Evolutionary conservation across 2,113 vertebrate species (phyloP), one percentile per base, ranked within the genome.

Genomic region (Rattus rattus): DNA sequence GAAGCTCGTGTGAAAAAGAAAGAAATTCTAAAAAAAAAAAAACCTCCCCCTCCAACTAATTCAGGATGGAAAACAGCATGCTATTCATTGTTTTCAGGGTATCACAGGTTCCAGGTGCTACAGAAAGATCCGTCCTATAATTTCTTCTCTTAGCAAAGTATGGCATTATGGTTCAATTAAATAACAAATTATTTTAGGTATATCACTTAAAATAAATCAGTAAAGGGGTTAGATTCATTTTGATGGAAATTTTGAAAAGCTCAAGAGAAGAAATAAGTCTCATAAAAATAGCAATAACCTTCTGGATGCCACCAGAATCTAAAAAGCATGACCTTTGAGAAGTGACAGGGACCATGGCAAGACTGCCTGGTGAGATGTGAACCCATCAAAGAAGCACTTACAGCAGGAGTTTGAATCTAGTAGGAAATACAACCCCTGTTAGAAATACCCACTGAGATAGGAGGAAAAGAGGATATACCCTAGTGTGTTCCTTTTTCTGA

Each of bases 181-280:
- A 76, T 81, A 96, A 33, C 16, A 47, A 92, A 91, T 67, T 33
- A 73, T 12, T 81, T 26, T 76, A 93, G 13, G 22, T 61, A 59
- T 77, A 92, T 96, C 56, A 91, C 26, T 28, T 56, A 91, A 49
- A 79, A 91, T 28, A 30, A 91, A 76, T 88, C 92, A 88, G 84
- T 19, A 19, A 17, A 90, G 13, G 52, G 72, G 47, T 7, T 89
- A 14, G 24, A 63, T 94, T 92, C 26, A n/a, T 49, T 56, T 36
- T 61, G 36, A 63, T 54, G 20, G 92, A 91, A 80, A 81, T 76
- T 22, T 22, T 88, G 3, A 86, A 49, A 93, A 90, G 10, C 30
- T 30, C 69, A 75, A 33, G 2, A 28, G 61, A 69, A 22, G 11
- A 36, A 70, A 28, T 17, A 19, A 39, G 36, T 11, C n/a, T 14